Conservation (phyloP, 2,888 invertebrate species). For the Neocrepidodera transversa region DNA sequence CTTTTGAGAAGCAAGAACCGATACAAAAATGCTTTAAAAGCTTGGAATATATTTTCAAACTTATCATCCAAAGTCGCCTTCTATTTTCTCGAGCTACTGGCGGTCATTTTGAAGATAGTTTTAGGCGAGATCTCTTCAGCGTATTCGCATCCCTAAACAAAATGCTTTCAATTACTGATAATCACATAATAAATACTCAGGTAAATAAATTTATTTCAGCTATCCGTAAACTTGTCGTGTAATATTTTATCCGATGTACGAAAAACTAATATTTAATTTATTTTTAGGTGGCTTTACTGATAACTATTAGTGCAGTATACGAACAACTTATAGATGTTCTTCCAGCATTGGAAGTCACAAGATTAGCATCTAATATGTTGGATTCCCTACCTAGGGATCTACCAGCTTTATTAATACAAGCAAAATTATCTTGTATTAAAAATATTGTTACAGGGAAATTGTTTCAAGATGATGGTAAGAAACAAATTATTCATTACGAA, state of each 20-base stretch:
- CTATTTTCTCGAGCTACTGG: conserved; percentile 86
- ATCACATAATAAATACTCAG: conserved; percentile 80
- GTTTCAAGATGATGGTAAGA: conserved; percentile 72
- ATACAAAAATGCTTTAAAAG: conserved; percentile 91
- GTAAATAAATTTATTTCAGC: conserved; percentile 54
- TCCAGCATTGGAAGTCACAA: conserved; percentile 79
- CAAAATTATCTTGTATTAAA: conserved; percentile 83
- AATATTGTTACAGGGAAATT: conserved; percentile 78
- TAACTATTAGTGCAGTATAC: conserved; percentile 83
- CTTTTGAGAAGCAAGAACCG: conserved; percentile 87
- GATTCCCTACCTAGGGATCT: conserved; percentile 76
- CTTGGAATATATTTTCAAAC: conserved; percentile 89
- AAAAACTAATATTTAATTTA: too few relatives aligned
- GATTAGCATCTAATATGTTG: conserved; percentile 80
- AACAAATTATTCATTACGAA: background rate
- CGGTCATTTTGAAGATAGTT: conserved; percentile 88
- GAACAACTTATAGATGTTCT: conserved; percentile 79
- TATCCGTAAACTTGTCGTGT: background rate
- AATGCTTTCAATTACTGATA: conserved; percentile 75
- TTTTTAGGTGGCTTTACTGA: conserved; percentile 76
- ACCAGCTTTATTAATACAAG: conserved; percentile 73
- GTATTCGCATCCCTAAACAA: conserved; percentile 81
- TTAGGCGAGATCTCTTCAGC: conserved; percentile 80
- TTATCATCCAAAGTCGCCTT: conserved; percentile 87
- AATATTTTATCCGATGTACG: conserved; percentile 1